Percentiles rank a stretch among this genome's conserved stretches.
phyloP scores from a whole-genome alignment of 2,888 invertebrate genomes.

The Antitype chi region DNA sequence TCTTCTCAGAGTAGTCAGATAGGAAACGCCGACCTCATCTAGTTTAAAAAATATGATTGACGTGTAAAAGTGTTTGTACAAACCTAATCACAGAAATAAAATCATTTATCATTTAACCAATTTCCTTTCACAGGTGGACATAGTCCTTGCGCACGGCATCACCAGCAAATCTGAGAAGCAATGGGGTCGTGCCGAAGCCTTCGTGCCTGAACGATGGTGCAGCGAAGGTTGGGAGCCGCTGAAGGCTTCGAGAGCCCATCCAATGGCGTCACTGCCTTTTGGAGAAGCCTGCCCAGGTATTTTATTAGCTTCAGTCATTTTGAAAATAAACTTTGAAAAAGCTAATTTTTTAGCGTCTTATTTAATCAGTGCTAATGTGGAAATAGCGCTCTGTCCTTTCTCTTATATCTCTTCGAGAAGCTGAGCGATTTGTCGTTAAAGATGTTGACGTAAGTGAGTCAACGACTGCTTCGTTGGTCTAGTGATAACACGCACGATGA shows the following conservation, averaged over 20 bases:
- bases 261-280: constrained; percentile 81
- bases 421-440: too few species aligned
- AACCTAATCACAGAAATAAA: too few species aligned
- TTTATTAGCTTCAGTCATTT: not conserved
- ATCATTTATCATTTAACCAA: too few species aligned
- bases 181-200: constrained; percentile 84
- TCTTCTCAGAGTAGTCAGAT: too few species aligned
- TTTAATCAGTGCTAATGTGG: not conserved
- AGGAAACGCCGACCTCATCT: too few species aligned
- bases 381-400: not conserved
- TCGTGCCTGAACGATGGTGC: constrained; percentile 87
- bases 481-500: too few species aligned
- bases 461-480: too few species aligned
- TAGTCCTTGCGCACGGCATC: constrained; percentile 86
- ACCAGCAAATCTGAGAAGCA: constrained; percentile 83
- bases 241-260: constrained; percentile 80
- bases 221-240: constrained; percentile 81
- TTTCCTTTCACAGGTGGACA: constrained; percentile 79
- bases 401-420: too few species aligned
- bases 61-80: too few species aligned
- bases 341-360: too few species aligned
- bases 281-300: constrained; percentile 82
- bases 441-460: too few species aligned
- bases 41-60: too few species aligned
- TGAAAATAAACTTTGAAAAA: not conserved